Evolutionary conservation across 2,797 vertebrate species (phyloP), one percentile per base, ranked within the genome.

Genomic region (Valencia hispanica): DNA sequence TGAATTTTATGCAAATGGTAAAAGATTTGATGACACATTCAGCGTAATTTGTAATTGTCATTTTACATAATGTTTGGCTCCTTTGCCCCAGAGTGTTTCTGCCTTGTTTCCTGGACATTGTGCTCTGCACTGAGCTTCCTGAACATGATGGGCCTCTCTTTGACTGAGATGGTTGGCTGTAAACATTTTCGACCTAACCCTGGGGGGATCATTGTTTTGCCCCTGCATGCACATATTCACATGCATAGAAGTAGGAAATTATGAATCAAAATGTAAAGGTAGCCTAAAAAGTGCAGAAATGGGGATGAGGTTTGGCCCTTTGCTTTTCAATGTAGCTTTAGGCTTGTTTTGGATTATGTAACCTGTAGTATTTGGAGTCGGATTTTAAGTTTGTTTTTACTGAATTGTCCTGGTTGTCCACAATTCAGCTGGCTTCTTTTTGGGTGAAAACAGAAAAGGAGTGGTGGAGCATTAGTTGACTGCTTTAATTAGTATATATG

Each of bases 291-390:
- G 50, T 34, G 4, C 39, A 17, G 32, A 41, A 61, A 61, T 45
- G 0, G 20, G 63, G 63, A 57, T 1, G 1, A 34, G 61, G 55
- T 77, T 65, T 20, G 1, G 66, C 69, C 79, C 61, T 75, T 45
- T 70, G 59, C 68, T 71, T 57, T 70, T 76, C 83, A 88, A 86
- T 81, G 79, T 81, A 76, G 82, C 36, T n/a, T 83, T 82, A 79
- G 83, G 81, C 79, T 84, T 82, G 66, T 87, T 76, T 12, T 47
- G 53, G 57, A 57, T 92, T 87, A 87, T 80, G 45, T 79, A 89
- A 86, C 11, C 7, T 34, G 1, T 76, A 48, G 68, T 80, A 83
- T 87, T 82, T 63, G 74, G 75, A 70, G 78, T 71, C 10, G 27
- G 39, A 82, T 78, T 57, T 69, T 78, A 74, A 74, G 71, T 0